Evolutionary conservation across 2,113 vertebrate species (phyloP).

Genomic region (Phycodurus eques): DNA sequence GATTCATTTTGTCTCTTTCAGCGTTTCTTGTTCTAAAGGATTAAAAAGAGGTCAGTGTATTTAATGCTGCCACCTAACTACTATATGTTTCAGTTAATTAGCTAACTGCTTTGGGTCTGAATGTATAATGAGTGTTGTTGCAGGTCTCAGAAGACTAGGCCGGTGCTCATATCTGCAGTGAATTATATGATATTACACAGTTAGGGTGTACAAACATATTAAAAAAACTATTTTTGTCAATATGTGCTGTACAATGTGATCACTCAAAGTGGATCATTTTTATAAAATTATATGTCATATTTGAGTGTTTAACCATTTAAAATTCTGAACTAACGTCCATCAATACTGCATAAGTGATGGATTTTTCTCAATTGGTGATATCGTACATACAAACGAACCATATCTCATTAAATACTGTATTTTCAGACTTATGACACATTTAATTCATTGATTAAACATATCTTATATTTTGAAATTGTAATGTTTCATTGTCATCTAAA

Average conservation of each 20-base stretch:
- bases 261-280: background rate
- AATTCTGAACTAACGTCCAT: background rate
- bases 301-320: background rate
- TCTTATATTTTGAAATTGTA: conserved; percentile 4
- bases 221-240: conserved; percentile 29
- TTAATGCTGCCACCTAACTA: conserved; percentile 32
- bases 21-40: conserved; percentile 4
- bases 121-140: conserved; percentile 44
- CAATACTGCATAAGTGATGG: background rate
- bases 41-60: conserved; percentile 6
- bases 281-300: background rate
- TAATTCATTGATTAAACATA: background rate
- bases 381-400: background rate
- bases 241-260: background rate
- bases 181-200: background rate
- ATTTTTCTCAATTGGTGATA: background rate
- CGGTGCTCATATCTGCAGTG: conserved; percentile 18
- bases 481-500: background rate
- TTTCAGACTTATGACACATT: background rate
- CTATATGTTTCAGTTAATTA: conserved; percentile 45
- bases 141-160: conserved; percentile 35
- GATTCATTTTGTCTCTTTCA: background rate
- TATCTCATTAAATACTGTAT: background rate
- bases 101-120: conserved; percentile 26
- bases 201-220: background rate